Evolutionary conservation across 2,797 vertebrate species (phyloP), one percentile per base, ranked within the genome.

Genomic region (Spinus olivaceus): DNA sequence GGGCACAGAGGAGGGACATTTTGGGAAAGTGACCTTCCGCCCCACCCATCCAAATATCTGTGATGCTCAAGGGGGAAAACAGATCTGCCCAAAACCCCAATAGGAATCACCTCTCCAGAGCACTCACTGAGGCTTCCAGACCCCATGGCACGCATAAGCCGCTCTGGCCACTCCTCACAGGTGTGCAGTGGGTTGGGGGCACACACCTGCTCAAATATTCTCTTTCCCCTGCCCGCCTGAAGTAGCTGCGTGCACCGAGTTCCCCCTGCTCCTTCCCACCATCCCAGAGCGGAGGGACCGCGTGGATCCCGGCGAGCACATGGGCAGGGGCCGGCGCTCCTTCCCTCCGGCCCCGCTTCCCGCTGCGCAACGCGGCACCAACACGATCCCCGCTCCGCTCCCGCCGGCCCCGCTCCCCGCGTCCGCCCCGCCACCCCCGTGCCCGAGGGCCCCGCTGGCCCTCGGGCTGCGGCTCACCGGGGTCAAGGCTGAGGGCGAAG

Each of bases 401-500:
- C 71, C 44, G 1, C 37, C 70, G 1, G 18, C 50, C 21, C 76
- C 51, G 7, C 51, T 28, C 46, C 22, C 54, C 12, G 44, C 49
- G 14, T 19, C 47, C 30, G 19, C 16, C 65, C 73, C n/a, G 21
- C 70, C 14, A 42, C 53, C 33, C 39, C 67, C 19, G 53, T 16
- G 20, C 81, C 69, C 11, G 28, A 30, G 8, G 33, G 47, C 72
- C 72, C 11, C 23, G 12, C n/a, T 39, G 10, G 33, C 39, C 44
- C 71, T 5, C 22, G 28, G 32, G 24, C 76, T 8, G 76, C 50
- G n/a, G 51, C 91, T 95, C 92, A 90, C 90, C 94, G 27, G 63
- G 84, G 91, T 70, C 94, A 76, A 60, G 85, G 92, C 90, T 64
- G 84, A 64, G 54, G 46, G 63, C 92, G 89, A 78, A 92, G 73